phyloP scores from a whole-genome alignment of 2,797 vertebrate species.

The Halcyon chelicuti region DNA sequence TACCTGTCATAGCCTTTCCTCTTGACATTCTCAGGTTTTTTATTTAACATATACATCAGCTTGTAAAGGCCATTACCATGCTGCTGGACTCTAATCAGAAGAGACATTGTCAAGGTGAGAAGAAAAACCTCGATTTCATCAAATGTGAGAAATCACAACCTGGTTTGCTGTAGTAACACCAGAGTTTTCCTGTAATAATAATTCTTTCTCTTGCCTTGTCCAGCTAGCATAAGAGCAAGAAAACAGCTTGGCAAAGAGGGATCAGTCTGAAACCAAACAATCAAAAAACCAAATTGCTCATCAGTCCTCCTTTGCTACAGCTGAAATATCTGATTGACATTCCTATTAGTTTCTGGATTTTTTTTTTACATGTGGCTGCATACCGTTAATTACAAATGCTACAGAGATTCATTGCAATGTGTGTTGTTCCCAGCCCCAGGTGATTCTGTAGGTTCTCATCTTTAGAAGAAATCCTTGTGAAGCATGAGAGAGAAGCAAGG shows the following conservation, averaged over 20 bases:
- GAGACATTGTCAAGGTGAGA: background rate
- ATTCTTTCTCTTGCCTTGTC: background rate
- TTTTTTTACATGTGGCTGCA: background rate
- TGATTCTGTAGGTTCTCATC: background rate
- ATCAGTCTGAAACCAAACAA: background rate
- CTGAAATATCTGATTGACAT: background rate
- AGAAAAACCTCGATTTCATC: background rate
- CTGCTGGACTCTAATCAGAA: constrained; percentile 22
- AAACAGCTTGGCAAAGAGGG: background rate
- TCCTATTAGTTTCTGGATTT: background rate
- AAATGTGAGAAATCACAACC: background rate
- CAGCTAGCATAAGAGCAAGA: background rate
- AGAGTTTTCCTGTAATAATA: background rate
- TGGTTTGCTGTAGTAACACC: background rate
- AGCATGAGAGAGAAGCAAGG: background rate
- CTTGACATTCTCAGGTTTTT: constrained; percentile 31
- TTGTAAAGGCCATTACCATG: constrained; percentile 23
- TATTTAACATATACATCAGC: background rate
- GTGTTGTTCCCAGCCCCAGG: accelerated
- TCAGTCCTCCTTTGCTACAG: background rate
- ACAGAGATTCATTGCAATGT: background rate
- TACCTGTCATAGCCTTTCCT: background rate
- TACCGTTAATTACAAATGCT: background rate
- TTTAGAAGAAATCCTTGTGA: background rate
- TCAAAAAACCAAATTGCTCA: background rate